A percentile compares a stretch with the other conserved stretches of the same genome.
Evolutionary conservation across 2,888 invertebrate genomes (phyloP).

Genomic region (Hanleya hanleyi): DNA sequence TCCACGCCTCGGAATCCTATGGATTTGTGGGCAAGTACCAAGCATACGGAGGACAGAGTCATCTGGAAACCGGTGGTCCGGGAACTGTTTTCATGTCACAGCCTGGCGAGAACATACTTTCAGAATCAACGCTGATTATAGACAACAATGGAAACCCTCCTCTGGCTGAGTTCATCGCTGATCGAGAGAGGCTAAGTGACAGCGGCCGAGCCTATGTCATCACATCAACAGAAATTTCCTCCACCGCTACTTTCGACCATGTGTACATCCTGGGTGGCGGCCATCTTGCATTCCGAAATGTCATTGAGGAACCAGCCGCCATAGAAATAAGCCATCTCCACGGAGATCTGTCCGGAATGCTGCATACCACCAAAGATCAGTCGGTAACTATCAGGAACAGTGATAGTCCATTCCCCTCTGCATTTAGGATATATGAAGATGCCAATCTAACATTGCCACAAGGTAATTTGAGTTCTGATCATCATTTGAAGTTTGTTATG

Average conservation of each 20-base stretch:
- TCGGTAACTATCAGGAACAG: conserved; percentile 39
- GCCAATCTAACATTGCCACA: conserved; percentile 41
- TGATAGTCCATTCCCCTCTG: conserved; percentile 51
- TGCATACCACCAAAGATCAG: conserved; percentile 48
- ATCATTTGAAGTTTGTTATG: not conserved
- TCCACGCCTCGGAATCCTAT: conserved; percentile 38
- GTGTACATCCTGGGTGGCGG: conserved; percentile 45
- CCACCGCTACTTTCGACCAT: conserved; percentile 39
- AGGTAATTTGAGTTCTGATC: conserved; percentile 44
- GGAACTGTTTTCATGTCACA: conserved; percentile 49
- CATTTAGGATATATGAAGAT: conserved; percentile 49
- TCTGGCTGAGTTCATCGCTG: conserved; percentile 35
- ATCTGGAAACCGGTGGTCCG: conserved; percentile 49
- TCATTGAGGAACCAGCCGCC: conserved; percentile 12
- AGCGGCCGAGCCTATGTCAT: conserved; percentile 48
- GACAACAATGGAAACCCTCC: conserved; percentile 53
- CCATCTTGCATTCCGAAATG: conserved; percentile 48
- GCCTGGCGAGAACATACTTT: conserved; percentile 18
- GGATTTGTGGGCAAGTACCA: conserved; percentile 43
- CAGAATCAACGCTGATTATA: conserved; percentile 40
- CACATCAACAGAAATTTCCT: conserved; percentile 24
- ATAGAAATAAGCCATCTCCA: conserved; percentile 42
- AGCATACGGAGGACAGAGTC: conserved; percentile 50
- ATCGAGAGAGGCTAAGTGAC: conserved; percentile 39
- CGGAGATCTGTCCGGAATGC: conserved; percentile 53